A percentile compares a stretch with the other conserved stretches of the same genome.
Conservation (phyloP, 2,888 invertebrate genomes). For the Poecilobothrus nobilitatus region DNA sequence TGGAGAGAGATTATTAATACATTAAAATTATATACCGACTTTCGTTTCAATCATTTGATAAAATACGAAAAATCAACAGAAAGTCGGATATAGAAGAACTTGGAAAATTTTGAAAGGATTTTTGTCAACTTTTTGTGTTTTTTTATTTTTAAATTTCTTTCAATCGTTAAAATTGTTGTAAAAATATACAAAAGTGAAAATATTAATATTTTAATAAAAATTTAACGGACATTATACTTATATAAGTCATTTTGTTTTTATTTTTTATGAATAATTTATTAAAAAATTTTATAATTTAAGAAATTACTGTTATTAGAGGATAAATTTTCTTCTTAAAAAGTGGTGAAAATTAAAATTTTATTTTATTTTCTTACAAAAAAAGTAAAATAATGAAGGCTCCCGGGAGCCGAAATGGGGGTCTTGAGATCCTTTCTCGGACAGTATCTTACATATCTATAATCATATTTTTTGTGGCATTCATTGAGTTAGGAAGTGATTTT, state of each 20-base stretch:
- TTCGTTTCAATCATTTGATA: not conserved
- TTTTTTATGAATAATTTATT: not conserved
- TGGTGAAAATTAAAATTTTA: not conserved
- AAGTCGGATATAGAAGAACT: not conserved
- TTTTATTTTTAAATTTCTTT: not conserved
- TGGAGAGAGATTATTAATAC: constrained; percentile 27
- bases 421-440: not conserved
- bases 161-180: too few relatives aligned
- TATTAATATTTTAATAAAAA: not conserved
- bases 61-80: not conserved
- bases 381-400: constrained; percentile 1
- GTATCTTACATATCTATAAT: not conserved
- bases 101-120: not conserved
- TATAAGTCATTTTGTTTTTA: too few relatives aligned
- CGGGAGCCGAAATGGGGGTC: constrained; percentile 5
- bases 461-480: not conserved
- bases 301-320: too few relatives aligned
- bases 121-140: not conserved
- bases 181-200: too few relatives aligned
- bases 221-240: not conserved
- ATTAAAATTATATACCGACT: not conserved
- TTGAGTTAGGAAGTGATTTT: not conserved
- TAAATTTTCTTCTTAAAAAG: too few relatives aligned
- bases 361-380: too few relatives aligned
- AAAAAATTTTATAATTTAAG: not conserved